These are phyloP conservation scores for Chrysodeixis includens DNA, from an alignment of 2,888 invertebrate species.

Conservation along the genomic window DNA sequence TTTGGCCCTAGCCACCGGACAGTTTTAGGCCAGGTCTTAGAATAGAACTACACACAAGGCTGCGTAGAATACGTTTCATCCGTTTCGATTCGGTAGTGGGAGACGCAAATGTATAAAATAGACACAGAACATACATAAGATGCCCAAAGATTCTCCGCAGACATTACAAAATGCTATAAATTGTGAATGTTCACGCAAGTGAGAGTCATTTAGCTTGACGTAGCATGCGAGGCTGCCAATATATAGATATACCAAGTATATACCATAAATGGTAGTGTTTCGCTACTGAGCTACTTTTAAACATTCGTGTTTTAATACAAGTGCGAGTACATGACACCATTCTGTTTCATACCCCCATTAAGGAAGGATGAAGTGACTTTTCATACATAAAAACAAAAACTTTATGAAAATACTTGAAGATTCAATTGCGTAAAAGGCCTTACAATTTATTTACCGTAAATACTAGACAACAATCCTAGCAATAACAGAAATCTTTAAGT, in stretches of 20 bases:
- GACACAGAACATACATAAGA: neutral
- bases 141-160: constrained; percentile 16
- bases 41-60: constrained; percentile 26
- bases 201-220: constrained; percentile 43
- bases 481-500: neutral
- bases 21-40: constrained; percentile 26
- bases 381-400: neutral
- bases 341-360: constrained; percentile 6
- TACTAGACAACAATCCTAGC: neutral
- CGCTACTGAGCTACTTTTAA: constrained; percentile 36
- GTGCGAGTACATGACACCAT: neutral
- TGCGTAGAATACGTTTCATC: constrained; percentile 16
- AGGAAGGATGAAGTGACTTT: neutral
- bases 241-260: constrained; percentile 40
- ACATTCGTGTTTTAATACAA: constrained; percentile 6
- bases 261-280: constrained; percentile 21
- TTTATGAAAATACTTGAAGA: neutral
- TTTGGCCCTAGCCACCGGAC: constrained; percentile 19
- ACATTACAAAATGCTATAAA: constrained; percentile 42
- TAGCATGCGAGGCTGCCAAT: constrained; percentile 49
- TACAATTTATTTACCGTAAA: neutral
- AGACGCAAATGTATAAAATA: neutral
- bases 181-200: constrained; percentile 54
- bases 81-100: neutral
- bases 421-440: neutral